Percentiles rank a stretch among this genome's conserved stretches.
phyloP scores from a whole-genome alignment of 1,140 invertebrate species.

The Psix sp. region DNA sequence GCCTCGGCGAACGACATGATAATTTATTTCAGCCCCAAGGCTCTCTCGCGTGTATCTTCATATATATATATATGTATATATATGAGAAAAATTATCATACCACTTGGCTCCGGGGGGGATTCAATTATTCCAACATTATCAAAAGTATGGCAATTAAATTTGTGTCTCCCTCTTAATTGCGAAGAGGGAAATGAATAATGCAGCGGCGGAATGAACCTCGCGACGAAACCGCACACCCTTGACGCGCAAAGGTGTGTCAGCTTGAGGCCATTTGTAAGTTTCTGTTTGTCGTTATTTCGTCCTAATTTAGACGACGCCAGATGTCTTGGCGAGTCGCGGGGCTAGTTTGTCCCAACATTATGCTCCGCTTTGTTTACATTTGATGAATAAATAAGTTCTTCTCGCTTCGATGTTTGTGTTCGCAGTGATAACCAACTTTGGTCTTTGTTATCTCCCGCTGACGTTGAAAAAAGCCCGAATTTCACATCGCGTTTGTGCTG shows the following conservation, averaged over 20 bases:
- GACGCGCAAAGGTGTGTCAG: constrained; percentile 29
- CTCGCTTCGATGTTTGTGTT: constrained; percentile 3
- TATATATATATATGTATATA: neutral
- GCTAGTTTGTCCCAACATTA: constrained; percentile 16
- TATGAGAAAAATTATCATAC: constrained; percentile 25
- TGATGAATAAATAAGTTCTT: constrained; percentile 29
- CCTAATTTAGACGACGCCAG: constrained; percentile 41
- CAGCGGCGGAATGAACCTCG: constrained; percentile 13
- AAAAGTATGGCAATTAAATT: constrained; percentile 41
- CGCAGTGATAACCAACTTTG: too few species aligned
- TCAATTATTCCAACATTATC: constrained; percentile 22
- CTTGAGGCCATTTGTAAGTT: constrained; percentile 31
- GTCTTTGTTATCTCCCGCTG: too few species aligned
- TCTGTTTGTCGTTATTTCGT: constrained; percentile 47
- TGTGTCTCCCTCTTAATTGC: constrained; percentile 10
- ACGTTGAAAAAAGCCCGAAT: too few species aligned
- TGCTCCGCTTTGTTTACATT: constrained; percentile 26
- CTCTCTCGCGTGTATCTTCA: neutral
- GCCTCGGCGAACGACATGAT: constrained; percentile 18
- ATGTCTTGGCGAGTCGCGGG: constrained; percentile 16
- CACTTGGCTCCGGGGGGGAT: constrained; percentile 4
- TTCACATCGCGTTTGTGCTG: too few species aligned
- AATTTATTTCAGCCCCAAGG: constrained; percentile 31
- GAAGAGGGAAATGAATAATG: constrained; percentile 36
- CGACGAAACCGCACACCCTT: constrained; percentile 9